Percentiles rank a stretch among this genome's conserved stretches.
Conservation (phyloP, 2,113 vertebrate genomes). For the Sebastes schlegelii region DNA sequence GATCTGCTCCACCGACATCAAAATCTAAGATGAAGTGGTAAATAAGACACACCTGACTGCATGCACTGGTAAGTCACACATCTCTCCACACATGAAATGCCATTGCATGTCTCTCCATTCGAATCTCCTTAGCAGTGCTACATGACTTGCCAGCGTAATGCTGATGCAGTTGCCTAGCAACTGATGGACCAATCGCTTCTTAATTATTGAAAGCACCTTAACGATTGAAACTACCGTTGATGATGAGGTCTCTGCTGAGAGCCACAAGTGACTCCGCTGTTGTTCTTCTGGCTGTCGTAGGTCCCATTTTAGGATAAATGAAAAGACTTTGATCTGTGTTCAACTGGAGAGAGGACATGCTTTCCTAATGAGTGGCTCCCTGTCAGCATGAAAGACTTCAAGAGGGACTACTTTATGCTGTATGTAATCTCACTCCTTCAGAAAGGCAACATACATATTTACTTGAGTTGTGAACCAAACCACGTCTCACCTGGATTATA, state of each 20-base stretch:
- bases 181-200: conserved; percentile 65
- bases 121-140: conserved; percentile 45
- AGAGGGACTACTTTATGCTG: neutral
- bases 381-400: neutral
- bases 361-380: neutral
- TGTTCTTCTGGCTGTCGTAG: neutral
- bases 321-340: conserved; percentile 35
- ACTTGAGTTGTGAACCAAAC: neutral
- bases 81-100: conserved; percentile 50
- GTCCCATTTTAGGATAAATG: conserved; percentile 40
- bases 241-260: conserved; percentile 38
- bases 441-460: neutral
- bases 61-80: conserved; percentile 11
- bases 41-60: neutral
- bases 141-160: conserved; percentile 68
- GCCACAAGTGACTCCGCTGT: conserved; percentile 6
- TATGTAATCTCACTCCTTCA: neutral
- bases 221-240: conserved; percentile 66
- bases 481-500: neutral
- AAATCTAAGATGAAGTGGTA: neutral
- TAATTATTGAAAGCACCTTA: conserved; percentile 70
- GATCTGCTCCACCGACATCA: conserved; percentile 9
- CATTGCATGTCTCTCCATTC: conserved; percentile 40
- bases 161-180: conserved; percentile 84
- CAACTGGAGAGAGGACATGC: conserved; percentile 2